Conservation (phyloP, 1,140 invertebrate genomes). For the Drosophila suzukii region DNA sequence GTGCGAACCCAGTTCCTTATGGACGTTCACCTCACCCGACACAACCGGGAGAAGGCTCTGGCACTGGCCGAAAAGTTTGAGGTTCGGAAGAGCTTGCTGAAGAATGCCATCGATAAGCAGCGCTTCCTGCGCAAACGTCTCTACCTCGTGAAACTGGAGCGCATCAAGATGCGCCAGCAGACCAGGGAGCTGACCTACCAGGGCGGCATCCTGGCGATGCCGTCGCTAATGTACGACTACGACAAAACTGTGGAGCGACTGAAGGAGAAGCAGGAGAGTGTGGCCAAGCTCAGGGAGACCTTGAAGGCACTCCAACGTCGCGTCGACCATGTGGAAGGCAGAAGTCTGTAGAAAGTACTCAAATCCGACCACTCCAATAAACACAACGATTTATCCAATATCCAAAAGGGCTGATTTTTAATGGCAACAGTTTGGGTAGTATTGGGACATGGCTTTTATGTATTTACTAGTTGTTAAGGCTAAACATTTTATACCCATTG, state of each 20-base stretch:
- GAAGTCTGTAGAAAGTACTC: not conserved
- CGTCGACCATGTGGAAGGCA: slow-evolving; percentile 4
- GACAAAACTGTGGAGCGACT: slow-evolving; percentile 52
- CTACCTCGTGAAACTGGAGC: slow-evolving; percentile 31
- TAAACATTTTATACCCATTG: no score
- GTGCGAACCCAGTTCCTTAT: slow-evolving; percentile 33
- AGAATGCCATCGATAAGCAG: not conserved
- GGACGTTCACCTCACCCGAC: slow-evolving; percentile 55
- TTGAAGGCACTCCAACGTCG: slow-evolving; percentile 25
- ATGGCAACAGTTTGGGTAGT: no score
- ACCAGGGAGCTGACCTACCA: slow-evolving; percentile 37
- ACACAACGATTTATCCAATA: not conserved
- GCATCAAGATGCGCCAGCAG: slow-evolving; percentile 23
- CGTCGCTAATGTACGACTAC: slow-evolving; percentile 66
- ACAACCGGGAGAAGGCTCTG: slow-evolving; percentile 57
- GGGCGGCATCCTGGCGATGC: slow-evolving; percentile 70
- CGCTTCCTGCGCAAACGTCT: slow-evolving; percentile 6
- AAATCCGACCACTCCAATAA: not conserved
- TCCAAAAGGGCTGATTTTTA: not conserved
- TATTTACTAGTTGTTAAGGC: no score
- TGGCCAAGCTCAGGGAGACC: slow-evolving; percentile 33
- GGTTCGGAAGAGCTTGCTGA: not conserved
- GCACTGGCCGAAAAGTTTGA: slow-evolving; percentile 21
- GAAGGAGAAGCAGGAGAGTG: not conserved
- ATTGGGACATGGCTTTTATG: no score